Evolutionary conservation across 2,888 invertebrate species (phyloP), one percentile per base, ranked within the genome.

Genomic region (Zhengitettix transpicula): DNA sequence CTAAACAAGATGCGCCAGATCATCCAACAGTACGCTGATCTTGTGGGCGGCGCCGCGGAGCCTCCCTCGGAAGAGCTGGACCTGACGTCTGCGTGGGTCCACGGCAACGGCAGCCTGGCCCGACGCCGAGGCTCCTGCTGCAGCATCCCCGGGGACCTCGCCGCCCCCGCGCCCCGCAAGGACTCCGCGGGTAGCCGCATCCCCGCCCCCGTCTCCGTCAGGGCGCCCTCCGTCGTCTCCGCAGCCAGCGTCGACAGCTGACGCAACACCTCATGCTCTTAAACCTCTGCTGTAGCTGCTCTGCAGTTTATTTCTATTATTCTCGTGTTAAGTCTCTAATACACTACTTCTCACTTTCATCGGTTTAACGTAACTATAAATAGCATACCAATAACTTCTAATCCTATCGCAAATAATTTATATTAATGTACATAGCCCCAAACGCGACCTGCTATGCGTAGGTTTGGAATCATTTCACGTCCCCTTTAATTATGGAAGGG

Each of bases 1-100:
- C 74, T 87, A 40, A 81, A 83, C 66, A 86, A 87, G 70, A 83
- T 89, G 74, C 87, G 87, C 68, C 83, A 83, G 61, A 69, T 83
- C 47, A 69, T 84, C n/a, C 78, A 78, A 51, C 78, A 81, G 63
- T 83, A 82, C 66, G 64, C 8, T 58, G 65, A 1, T 60, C 42
- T 14, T 60, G 60, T 9, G 59, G 63, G 15, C 62, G 52, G 63
- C 1, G 55, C 28, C 16, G 47, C 56, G 8, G 53, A 56, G 42
- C 60, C 60, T 11, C 57, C 54, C n/a, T 61, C 58, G 11, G 61
- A 58, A n/a, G 60, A 58, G 47, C 59, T 63, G 40, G 84, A 85
- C 65, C 81, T 84, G 69, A 84, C 85, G 10, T 80, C 82, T 40
- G 83, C 84, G 12, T 84, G 85, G 85, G 83, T 85, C 42, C 83